Percentiles rank a stretch among this genome's conserved stretches.
Conservation (phyloP, 1,140 invertebrate species). For the Drosophila quadrilineata region DNA sequence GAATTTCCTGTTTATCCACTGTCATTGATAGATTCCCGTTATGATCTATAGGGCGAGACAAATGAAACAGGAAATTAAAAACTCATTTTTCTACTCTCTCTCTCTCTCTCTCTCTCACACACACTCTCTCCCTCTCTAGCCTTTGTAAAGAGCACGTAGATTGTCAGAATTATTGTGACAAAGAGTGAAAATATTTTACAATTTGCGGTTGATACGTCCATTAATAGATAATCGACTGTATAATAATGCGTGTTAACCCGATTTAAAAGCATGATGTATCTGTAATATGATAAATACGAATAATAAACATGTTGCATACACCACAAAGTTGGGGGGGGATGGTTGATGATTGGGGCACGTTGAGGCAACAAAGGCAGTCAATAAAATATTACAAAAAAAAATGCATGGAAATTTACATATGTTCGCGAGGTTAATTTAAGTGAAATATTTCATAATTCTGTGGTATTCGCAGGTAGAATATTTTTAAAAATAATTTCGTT, state of each 20-base stretch:
- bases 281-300: conserved; percentile 60
- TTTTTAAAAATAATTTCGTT: too few species aligned
- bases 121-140: neutral
- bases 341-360: too few species aligned
- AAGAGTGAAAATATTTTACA: conserved; percentile 30
- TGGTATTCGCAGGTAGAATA: too few species aligned
- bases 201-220: conserved; percentile 54
- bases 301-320: conserved; percentile 47
- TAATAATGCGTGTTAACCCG: conserved; percentile 50
- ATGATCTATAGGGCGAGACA: neutral
- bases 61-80: conserved; percentile 59
- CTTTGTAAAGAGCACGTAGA: too few species aligned
- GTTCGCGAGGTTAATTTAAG: neutral
- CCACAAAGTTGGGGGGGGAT: neutral
- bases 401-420: too few species aligned
- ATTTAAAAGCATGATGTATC: conserved; percentile 46
- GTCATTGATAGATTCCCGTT: conserved; percentile 1
- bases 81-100: too few species aligned
- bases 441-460: neutral
- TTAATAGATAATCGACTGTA: conserved; percentile 53
- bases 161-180: neutral
- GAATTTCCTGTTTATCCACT: conserved; percentile 32
- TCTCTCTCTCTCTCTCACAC: too few species aligned
- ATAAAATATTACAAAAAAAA: neutral
- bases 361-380: too few species aligned